Percentiles rank a stretch among this genome's conserved stretches.
These are phyloP conservation scores for Cyrtodaria siliqua DNA, from an alignment of 2,888 invertebrate genomes.

Conservation along the genomic window DNA sequence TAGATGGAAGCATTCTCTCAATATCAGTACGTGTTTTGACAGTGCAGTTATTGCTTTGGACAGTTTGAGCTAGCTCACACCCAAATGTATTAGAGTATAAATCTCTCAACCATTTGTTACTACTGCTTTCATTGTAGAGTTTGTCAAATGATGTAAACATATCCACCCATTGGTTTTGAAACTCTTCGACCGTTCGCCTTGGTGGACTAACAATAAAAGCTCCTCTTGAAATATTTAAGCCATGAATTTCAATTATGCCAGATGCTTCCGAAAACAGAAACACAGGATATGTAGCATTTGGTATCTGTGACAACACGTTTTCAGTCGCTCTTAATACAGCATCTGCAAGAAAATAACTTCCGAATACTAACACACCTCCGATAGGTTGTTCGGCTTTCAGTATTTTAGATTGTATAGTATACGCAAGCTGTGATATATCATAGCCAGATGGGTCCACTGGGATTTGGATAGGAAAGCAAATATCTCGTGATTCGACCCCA, in stretches of 20 bases:
- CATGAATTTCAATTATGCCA: slow-evolving; percentile 19
- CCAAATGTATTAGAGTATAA: slow-evolving; percentile 22
- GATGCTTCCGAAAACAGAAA: slow-evolving; percentile 54
- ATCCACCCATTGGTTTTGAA: slow-evolving; percentile 3
- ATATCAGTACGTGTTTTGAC: not conserved
- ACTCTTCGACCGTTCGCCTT: slow-evolving; percentile 11
- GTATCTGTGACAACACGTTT: slow-evolving; percentile 6
- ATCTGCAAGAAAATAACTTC: no score
- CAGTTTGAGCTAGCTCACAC: slow-evolving; percentile 29
- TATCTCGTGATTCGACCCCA: slow-evolving; percentile 11
- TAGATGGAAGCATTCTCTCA: slow-evolving; percentile 1
- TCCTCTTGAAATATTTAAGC: slow-evolving; percentile 43
- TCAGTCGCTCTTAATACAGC: slow-evolving; percentile 32
- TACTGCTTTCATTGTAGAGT: not conserved
- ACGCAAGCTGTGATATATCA: no score
- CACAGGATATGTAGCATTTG: slow-evolving; percentile 15
- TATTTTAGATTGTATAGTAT: no score
- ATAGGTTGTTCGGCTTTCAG: no score
- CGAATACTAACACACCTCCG: no score
- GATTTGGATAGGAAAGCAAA: slow-evolving; percentile 47
- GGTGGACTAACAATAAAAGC: slow-evolving; percentile 54
- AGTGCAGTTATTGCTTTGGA: slow-evolving; percentile 15
- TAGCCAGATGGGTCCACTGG: slow-evolving; percentile 1
- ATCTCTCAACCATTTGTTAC: slow-evolving; percentile 35
- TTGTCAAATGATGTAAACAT: not conserved